These are phyloP conservation scores for Lophius americanus DNA, from an alignment of 2,797 vertebrate genomes.

Conservation along the genomic window DNA sequence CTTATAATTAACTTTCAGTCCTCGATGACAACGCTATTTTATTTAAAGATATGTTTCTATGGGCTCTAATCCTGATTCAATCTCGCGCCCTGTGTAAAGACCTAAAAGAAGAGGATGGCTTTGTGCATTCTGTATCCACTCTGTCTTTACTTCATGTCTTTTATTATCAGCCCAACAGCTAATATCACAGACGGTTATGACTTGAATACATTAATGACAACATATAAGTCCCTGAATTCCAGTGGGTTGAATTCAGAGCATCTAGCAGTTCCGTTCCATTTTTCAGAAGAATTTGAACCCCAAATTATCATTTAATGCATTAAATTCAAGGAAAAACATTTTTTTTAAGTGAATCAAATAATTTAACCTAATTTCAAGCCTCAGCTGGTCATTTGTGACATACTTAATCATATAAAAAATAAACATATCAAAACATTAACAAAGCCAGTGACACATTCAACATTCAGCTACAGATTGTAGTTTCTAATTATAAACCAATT, in stretches of 20 bases:
- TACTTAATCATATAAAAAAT: neutral
- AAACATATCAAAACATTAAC: slow-evolving; percentile 54
- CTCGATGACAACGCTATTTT: slow-evolving; percentile 58
- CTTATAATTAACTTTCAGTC: slow-evolving; percentile 69
- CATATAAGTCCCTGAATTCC: neutral
- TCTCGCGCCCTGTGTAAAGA: slow-evolving; percentile 38
- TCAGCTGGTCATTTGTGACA: neutral
- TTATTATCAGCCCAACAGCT: slow-evolving; percentile 22
- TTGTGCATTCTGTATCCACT: slow-evolving; percentile 27
- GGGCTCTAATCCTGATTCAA: slow-evolving; percentile 55
- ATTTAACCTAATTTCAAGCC: slow-evolving; percentile 11
- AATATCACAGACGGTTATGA: slow-evolving; percentile 25
- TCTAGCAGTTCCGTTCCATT: neutral
- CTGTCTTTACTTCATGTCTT: slow-evolving; percentile 16
- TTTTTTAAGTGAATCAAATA: slow-evolving; percentile 1
- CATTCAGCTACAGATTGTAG: slow-evolving; percentile 31
- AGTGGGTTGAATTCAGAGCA: neutral
- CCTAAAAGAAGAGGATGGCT: slow-evolving; percentile 14
- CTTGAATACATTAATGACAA: slow-evolving; percentile 8
- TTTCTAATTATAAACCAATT: slow-evolving; percentile 44
- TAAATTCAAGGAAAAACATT: neutral
- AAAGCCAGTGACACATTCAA: slow-evolving; percentile 33
- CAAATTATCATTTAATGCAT: slow-evolving; percentile 1
- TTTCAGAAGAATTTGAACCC: neutral
- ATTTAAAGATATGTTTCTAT: slow-evolving; percentile 66